Conservation (phyloP, 2,888 invertebrate species). For the Ganaspis brasiliensis region DNA sequence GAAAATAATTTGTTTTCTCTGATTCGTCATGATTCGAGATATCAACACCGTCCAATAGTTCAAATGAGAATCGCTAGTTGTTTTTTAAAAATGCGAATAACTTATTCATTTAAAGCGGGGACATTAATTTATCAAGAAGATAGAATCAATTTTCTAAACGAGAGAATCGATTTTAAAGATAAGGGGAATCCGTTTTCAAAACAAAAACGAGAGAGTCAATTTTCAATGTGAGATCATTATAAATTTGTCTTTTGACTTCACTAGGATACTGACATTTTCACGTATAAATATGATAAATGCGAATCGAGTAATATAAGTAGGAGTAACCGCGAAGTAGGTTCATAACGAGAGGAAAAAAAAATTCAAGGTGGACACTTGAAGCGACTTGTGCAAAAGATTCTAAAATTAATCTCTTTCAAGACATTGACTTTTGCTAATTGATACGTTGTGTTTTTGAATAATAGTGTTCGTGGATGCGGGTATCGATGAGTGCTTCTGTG, state of each 20-base stretch:
- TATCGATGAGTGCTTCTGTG: conserved; percentile 44
- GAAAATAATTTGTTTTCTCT: conserved; percentile 6
- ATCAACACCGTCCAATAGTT: conserved; percentile 38
- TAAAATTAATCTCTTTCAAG: conserved; percentile 55
- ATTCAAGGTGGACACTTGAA: conserved; percentile 49
- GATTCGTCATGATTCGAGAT: conserved; percentile 6
- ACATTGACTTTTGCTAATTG: conserved; percentile 52
- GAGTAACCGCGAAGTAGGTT: conserved; percentile 65
- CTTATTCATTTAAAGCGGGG: background rate
- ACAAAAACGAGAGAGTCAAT: too few species aligned
- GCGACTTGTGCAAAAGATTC: conserved; percentile 54
- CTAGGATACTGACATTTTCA: conserved; percentile 59
- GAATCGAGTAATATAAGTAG: conserved; percentile 69
- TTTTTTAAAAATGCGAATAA: background rate
- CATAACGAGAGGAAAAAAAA: conserved; percentile 54
- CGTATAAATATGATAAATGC: conserved; percentile 60
- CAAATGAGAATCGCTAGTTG: conserved; percentile 8
- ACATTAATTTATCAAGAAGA: conserved; percentile 6
- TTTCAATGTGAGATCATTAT: background rate
- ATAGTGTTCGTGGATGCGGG: conserved; percentile 32
- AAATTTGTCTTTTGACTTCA: conserved; percentile 5
- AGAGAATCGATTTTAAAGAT: too few species aligned
- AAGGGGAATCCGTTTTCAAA: background rate
- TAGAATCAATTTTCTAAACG: too few species aligned
- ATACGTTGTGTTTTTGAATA: conserved; percentile 37